Evolutionary conservation across 2,113 vertebrate species (phyloP), one percentile per base, ranked within the genome.

Genomic region (Heteronetta atricapilla): DNA sequence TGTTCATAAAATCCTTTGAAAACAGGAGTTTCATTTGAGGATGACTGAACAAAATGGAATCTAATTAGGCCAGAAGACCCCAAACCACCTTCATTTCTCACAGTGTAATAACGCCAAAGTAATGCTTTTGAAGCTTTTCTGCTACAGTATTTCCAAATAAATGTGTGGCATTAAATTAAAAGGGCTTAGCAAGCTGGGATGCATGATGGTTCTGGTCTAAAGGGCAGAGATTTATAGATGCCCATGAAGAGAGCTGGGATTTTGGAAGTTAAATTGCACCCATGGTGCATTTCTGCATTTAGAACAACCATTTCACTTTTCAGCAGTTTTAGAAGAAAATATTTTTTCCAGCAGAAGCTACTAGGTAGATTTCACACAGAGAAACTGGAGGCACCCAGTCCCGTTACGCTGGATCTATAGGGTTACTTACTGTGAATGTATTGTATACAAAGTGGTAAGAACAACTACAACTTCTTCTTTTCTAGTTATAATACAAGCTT

Each of bases 11-110:
- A 89, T 59, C 75, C 90, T 96, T 93, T 95, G 94, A 94, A 96
- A 96, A 89, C 4, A 91, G 68, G 89, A 94, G 86, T 89, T 96
- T 79, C 88, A 23, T 93, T 85, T 95, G 92, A 96, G 70, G 84
- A 90, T 85, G 75, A 89, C 89, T 95, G 92, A 90, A 79, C 81
- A 90, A 92, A 96, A 84, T 78, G 59, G 78, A 93, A 93, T 94
- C 90, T 86, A 95, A 96, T 96, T 94, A 96, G 91, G 81, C 81
- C 70, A 80, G 89, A 82, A 93, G 88, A 88, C 60, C 82, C 89
- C 84, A 89, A 95, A 89, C 79, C 75, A 70, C 72, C 72, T 59
- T 89, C 29, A 91, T 89, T 96, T 95, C 89, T 95, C 63, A 84
- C n/a, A 59, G 75, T 74, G 58, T 72, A 75, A 59, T 88, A 94